These are phyloP conservation scores for Chlamydotis undulata DNA, from an alignment of 2,113 vertebrate genomes.

Conservation along the genomic window DNA sequence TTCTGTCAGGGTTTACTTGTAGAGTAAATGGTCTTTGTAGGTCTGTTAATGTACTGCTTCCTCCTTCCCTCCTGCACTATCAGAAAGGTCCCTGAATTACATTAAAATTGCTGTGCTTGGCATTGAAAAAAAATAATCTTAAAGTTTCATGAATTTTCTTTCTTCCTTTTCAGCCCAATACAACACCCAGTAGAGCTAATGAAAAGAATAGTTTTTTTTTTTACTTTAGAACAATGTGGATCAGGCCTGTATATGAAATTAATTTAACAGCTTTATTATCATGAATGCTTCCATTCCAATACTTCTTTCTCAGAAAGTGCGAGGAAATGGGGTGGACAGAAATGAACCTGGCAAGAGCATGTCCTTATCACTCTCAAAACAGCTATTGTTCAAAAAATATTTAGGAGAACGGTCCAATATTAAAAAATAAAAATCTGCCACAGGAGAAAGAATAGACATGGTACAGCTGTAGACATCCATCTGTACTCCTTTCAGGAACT, in stretches of 20 bases:
- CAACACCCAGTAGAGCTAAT: neutral
- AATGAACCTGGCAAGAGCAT: neutral
- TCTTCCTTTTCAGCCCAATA: neutral
- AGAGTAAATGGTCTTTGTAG: neutral
- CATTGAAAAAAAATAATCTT: neutral
- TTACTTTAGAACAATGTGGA: neutral
- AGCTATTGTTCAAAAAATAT: slow-evolving; percentile 34
- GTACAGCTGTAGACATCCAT: slow-evolving; percentile 1
- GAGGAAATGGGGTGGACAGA: neutral
- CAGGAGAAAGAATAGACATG: neutral
- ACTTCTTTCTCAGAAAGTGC: neutral
- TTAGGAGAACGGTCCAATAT: slow-evolving; percentile 27
- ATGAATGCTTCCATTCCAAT: neutral
- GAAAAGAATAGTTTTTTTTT: neutral
- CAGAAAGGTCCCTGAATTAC: neutral
- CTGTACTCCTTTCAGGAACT: neutral
- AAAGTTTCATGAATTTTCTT: neutral
- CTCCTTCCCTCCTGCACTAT: neutral
- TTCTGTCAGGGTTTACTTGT: neutral
- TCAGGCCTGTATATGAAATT: neutral
- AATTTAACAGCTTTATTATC: neutral
- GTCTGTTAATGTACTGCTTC: neutral
- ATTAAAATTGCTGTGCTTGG: neutral
- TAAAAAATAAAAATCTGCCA: neutral
- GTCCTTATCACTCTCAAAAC: slow-evolving; percentile 30